Evolutionary conservation across 2,797 vertebrate species (phyloP).

Genomic region (Falco naumanni): DNA sequence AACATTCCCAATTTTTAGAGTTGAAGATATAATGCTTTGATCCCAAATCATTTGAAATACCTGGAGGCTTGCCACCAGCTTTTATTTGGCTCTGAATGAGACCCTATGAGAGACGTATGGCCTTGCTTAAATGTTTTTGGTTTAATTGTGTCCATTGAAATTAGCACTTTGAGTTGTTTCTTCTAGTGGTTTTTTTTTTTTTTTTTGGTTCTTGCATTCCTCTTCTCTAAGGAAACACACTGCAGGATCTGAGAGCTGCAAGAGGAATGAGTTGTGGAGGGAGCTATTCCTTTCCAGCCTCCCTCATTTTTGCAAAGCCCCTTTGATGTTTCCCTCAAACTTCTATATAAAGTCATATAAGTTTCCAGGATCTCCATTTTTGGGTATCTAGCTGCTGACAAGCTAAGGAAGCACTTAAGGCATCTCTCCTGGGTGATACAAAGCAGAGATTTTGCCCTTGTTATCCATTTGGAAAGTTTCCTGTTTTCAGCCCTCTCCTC

Average conservation of each 20-base stretch:
- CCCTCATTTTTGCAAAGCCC: background rate
- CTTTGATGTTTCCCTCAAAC: background rate
- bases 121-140: background rate
- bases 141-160: background rate
- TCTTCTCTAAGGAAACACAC: background rate
- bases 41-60: background rate
- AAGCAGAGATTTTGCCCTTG: background rate
- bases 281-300: background rate
- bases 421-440: background rate
- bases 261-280: background rate
- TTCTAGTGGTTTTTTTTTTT: background rate
- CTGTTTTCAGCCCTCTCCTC: background rate
- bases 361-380: background rate
- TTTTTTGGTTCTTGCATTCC: background rate
- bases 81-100: background rate
- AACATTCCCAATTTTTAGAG: background rate
- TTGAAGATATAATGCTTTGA: background rate
- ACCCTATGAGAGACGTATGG: background rate
- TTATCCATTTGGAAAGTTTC: background rate
- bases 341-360: conserved; percentile 40
- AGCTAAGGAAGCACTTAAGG: background rate
- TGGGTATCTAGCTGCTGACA: background rate
- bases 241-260: background rate
- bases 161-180: background rate
- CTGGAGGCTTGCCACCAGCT: background rate